Percentiles rank a stretch among this genome's conserved stretches.
These are phyloP conservation scores for Calonectris borealis DNA, from an alignment of 2,113 vertebrate species.

Conservation along the genomic window DNA sequence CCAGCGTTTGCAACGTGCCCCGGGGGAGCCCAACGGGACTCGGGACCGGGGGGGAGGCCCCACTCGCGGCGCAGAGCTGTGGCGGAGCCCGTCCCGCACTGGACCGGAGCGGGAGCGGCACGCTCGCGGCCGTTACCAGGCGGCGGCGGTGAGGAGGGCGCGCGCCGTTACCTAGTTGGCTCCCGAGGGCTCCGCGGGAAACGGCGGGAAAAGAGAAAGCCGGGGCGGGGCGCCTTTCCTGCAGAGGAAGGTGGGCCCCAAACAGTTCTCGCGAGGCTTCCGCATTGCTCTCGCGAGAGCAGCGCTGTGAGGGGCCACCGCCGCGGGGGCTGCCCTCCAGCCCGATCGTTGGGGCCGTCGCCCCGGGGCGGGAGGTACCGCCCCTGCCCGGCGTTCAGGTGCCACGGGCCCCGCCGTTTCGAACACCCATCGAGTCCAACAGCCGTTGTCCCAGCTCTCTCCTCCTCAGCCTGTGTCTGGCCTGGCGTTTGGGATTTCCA, in stretches of 20 bases:
- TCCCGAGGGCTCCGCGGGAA: background rate
- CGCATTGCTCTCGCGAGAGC: background rate
- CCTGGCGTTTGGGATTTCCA: background rate
- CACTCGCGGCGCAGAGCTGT: too few relatives aligned
- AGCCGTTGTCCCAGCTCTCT: too few relatives aligned
- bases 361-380: accelerated
- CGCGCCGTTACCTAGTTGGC: slow-evolving; percentile 39
- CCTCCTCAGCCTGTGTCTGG: background rate
- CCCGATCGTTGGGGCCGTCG: accelerated
- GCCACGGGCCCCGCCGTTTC: accelerated
- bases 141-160: background rate
- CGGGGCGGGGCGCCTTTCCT: accelerated
- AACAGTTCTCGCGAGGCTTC: background rate
- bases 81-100: background rate
- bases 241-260: accelerated
- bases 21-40: background rate
- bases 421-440: accelerated
- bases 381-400: accelerated
- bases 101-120: background rate
- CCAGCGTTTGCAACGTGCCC: accelerated
- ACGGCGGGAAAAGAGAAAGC: background rate
- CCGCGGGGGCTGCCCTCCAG: accelerated
- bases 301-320: accelerated
- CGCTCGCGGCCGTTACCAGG: background rate
- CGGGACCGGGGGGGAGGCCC: background rate